These are phyloP conservation scores for Zaprionus kolodkinae DNA, from an alignment of 1,140 invertebrate species.

Conservation along the genomic window DNA sequence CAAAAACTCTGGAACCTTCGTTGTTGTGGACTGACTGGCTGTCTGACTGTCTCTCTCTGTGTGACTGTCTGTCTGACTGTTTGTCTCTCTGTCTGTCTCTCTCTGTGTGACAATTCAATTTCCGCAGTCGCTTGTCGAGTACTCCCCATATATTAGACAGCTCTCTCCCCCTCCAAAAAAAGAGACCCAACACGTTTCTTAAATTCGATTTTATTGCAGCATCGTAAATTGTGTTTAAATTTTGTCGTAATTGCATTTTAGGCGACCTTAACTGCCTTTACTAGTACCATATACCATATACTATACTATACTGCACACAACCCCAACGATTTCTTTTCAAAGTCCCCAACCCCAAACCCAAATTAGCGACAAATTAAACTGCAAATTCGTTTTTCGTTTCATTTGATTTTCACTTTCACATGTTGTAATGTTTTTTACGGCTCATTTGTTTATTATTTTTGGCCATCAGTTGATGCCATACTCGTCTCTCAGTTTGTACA, in stretches of 20 bases:
- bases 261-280: conserved; percentile 15
- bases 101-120: conserved; percentile 44
- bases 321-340: conserved; percentile 1
- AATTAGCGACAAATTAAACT: conserved; percentile 32
- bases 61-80: too few species aligned
- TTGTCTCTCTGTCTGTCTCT: background rate
- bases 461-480: conserved; percentile 25
- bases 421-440: conserved; percentile 32
- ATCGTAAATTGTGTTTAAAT: conserved; percentile 19
- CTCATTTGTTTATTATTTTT: conserved; percentile 42
- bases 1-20: conserved; percentile 30
- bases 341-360: background rate
- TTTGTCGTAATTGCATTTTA: conserved; percentile 31
- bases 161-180: background rate
- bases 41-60: too few species aligned
- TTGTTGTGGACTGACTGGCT: too few species aligned
- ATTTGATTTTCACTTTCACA: conserved; percentile 45
- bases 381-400: conserved; percentile 25
- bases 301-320: background rate
- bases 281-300: background rate
- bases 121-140: conserved; percentile 36
- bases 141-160: conserved; percentile 26
- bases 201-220: conserved; percentile 36
- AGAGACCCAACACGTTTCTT: conserved; percentile 2
- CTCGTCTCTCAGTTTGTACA: background rate